Base-by-base conservation (phyloP, 35 echinoderm and acorn worm genomes). In the Apostichopus californicus region DNA sequence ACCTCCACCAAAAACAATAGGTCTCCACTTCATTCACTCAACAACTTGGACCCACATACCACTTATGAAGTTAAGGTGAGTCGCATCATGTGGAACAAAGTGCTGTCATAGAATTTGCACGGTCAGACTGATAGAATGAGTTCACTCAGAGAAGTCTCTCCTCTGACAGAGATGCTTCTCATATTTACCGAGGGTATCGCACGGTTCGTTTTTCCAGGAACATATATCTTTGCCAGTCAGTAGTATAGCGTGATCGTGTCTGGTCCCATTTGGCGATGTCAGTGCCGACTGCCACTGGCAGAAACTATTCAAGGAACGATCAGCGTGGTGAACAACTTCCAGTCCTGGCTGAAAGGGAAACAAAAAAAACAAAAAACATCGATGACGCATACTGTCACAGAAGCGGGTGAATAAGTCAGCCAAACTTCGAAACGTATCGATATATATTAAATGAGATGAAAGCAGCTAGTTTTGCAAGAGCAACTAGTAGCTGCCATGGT, bases 141-240 rank as follows among this genome's bases (percentile, higher is more conserved):
- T 46, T 2, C 34, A 46, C 34, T 46, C 34, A 46, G 1, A 46
- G 34, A 46, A 46, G 34, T 78, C 20, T 78, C 20, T 46, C 20
- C 77, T 78, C 77, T 24, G 1, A 24, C 77, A 78, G 34, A 8
- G 1, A 22, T 22, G 77, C 20, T 89, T 73, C 60, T 73, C 13
- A 73, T 17, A 63, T 90, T 93, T 93, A 99, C 97, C 97, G 90
- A 99, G 77, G 17, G 97, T 99, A 77, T 99, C 97, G 75, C 97
- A 99, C 0, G 97, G 97, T 90, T 99, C 97, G 90, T 99, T 99
- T 68, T 99, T 99, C 97, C 97, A 99, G 55, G 97, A 99, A 78
- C 97, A 99, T 57, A 99, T 99, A 92, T 99, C 95, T 70, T 94
- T 94, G n/a, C 97, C 97, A 57, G 97, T 99, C 46, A 99, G 89